A percentile compares a stretch with the other conserved stretches of the same genome.
These are phyloP conservation scores for Antedon bifida DNA, from an alignment of 35 echinoderm and acorn worm genomes.

Conservation along the genomic window DNA sequence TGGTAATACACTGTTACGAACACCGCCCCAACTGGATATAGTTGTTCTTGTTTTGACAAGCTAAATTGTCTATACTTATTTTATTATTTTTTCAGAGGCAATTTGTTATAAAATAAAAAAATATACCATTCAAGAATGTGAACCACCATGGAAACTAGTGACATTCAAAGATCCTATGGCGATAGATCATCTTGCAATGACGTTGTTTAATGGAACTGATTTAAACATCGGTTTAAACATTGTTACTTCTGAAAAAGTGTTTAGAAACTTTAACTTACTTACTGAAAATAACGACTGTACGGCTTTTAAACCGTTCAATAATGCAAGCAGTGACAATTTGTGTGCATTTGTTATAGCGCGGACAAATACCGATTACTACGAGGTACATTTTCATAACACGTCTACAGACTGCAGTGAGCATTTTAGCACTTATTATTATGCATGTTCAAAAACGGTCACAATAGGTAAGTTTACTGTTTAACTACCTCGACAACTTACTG, in stretches of 20 bases:
- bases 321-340: neutral
- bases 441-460: neutral
- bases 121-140: neutral
- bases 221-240: neutral
- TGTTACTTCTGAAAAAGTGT: neutral
- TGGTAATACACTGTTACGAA: too few species aligned
- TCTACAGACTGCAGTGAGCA: neutral
- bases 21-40: too few species aligned
- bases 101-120: neutral
- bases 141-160: neutral
- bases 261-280: neutral
- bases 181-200: neutral
- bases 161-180: neutral
- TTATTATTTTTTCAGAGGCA: neutral
- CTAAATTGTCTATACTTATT: too few species aligned
- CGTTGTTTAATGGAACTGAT: neutral
- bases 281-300: neutral
- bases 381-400: neutral
- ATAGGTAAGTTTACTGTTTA: neutral
- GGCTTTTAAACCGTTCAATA: neutral
- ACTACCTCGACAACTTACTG: too few species aligned
- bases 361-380: neutral
- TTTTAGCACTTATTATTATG: neutral
- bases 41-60: too few species aligned
- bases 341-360: neutral